Evolutionary conservation across 2,113 vertebrate genomes (phyloP), one percentile per base, ranked within the genome.

Genomic region (Carollia perspicillata): DNA sequence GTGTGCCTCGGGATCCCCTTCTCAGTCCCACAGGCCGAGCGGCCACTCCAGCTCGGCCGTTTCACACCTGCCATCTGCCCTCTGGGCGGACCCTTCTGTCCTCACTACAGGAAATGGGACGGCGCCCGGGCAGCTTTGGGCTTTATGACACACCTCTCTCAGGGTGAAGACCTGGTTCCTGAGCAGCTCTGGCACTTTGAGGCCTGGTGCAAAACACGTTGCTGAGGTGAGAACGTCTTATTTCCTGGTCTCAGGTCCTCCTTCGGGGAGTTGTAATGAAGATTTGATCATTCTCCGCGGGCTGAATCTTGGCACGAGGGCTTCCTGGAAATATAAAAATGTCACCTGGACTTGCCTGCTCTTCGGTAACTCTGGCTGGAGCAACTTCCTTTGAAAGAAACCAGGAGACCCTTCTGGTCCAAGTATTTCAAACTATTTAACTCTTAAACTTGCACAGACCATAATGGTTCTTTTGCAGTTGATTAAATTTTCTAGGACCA

Each of bases 281-380:
- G 84, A 51, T 40, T 94, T 89, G 94, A 80, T 69, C 40, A 35
- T 92, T 84, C 93, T 95, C 87, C 42, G 22, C 53, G 40, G 93
- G 44, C 55, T 96, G 79, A 69, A 28, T 81, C 90, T 96, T 95
- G 97, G 94, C 96, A 84, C 14, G 20, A 28, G 79, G 44, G 26
- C 65, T 96, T 93, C 87, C 94, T 95, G 92, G 84, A 97, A 92
- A 90, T 66, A 93, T 85, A 86, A 97, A 94, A 84, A 74, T 75
- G 90, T 90, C 55, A 84, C 79, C 83, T 92, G 37, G 37, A 44
- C 40, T 93, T 87, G n/a, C 35, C 71, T 71, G 49, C 68, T 80
- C 65, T 94, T 95, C 65, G 63, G 89, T 84, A 96, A 96, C 68
- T 55, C n/a, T 69, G 20, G 23, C 55, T 84, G 84, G 87, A 90